Evolutionary conservation across 1,140 invertebrate species (phyloP).

Genomic region (Caenorhabditis remanei): DNA sequence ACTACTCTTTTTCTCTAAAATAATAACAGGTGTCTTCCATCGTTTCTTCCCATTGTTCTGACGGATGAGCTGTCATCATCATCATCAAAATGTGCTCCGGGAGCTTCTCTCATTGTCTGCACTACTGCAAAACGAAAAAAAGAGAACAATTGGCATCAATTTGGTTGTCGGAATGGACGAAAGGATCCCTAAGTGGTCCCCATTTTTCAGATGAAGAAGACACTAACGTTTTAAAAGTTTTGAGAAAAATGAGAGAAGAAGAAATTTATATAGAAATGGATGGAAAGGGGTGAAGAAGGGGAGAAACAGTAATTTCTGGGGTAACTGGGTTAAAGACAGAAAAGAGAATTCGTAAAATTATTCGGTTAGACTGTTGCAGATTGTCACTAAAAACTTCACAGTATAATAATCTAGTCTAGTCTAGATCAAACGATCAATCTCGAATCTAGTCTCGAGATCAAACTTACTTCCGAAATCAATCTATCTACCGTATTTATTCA

Average conservation of each 20-base stretch:
- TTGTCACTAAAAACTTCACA: too few relatives aligned
- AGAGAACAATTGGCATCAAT: conserved; percentile 14
- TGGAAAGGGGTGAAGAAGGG: too few relatives aligned
- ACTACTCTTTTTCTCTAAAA: too few relatives aligned
- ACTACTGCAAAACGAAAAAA: neutral
- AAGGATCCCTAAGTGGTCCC: neutral
- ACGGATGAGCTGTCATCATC: conserved; percentile 13
- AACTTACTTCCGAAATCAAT: neutral
- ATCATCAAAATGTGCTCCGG: conserved; percentile 2
- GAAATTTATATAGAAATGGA: neutral
- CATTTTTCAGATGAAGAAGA: neutral
- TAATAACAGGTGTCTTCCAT: too few relatives aligned
- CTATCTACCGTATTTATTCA: neutral
- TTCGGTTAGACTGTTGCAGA: too few relatives aligned
- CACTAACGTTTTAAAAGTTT: neutral
- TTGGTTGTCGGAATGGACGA: neutral
- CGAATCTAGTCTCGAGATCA: neutral
- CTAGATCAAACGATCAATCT: too few relatives aligned
- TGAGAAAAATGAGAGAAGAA: neutral
- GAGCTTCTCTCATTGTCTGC: neutral
- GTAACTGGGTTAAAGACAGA: too few relatives aligned
- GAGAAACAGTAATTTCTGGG: too few relatives aligned
- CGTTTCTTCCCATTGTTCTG: neutral
- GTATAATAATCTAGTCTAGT: too few relatives aligned
- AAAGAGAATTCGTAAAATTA: too few relatives aligned